Percentiles rank a stretch among this genome's conserved stretches.
phyloP scores from a whole-genome alignment of 2,888 invertebrate genomes.

The Octonoba sinensis region DNA sequence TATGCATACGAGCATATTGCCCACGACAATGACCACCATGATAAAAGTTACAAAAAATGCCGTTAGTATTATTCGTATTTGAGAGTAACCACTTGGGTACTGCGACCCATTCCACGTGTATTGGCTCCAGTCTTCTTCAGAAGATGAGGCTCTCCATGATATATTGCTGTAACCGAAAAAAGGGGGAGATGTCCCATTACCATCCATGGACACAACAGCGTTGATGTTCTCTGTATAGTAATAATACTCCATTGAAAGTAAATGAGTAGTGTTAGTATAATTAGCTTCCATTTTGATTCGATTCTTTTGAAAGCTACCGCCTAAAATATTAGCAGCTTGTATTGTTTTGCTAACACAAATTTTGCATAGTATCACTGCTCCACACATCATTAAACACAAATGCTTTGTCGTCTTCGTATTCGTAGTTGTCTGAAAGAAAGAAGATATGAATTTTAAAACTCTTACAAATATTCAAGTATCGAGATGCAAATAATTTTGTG shows the following conservation, averaged over 20 bases:
- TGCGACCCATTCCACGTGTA: slow-evolving; percentile 62
- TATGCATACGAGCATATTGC: slow-evolving; percentile 96
- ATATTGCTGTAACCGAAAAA: slow-evolving; percentile 26
- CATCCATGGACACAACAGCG: background rate
- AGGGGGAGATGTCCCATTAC: slow-evolving; percentile 14
- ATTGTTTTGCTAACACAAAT: background rate
- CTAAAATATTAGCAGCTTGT: background rate
- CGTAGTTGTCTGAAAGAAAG: background rate
- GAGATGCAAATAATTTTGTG: too few species aligned
- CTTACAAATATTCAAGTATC: too few species aligned
- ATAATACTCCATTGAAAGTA: slow-evolving; percentile 45
- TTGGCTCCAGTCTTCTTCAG: slow-evolving; percentile 11
- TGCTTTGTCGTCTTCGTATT: background rate
- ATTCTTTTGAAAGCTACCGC: background rate
- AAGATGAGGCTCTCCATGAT: slow-evolving; percentile 14
- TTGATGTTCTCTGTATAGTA: slow-evolving; percentile 37
- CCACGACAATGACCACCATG: slow-evolving; percentile 95
- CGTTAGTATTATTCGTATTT: slow-evolving; percentile 89
- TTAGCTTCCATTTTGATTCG: slow-evolving; percentile 48
- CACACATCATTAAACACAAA: background rate
- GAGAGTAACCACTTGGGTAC: slow-evolving; percentile 91
- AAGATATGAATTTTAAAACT: background rate
- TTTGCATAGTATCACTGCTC: background rate
- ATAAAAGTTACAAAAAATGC: slow-evolving; percentile 91
- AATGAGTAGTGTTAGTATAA: slow-evolving; percentile 39